These are phyloP conservation scores for Leuciscus waleckii DNA, from an alignment of 2,797 vertebrate genomes.

Conservation along the genomic window DNA sequence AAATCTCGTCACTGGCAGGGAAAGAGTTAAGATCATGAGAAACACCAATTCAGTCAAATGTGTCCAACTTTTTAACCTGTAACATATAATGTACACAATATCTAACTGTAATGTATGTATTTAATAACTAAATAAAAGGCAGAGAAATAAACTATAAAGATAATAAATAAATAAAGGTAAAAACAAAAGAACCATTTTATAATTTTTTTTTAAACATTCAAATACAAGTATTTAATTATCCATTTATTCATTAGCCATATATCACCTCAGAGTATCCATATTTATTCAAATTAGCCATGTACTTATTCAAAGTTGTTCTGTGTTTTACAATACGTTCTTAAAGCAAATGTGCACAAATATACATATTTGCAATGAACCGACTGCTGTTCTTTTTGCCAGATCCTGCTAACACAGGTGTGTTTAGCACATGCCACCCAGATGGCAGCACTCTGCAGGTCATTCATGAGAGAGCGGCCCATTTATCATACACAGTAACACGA, in stretches of 20 bases:
- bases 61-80: background rate
- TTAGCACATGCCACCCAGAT: slow-evolving; percentile 52
- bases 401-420: slow-evolving; percentile 21
- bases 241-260: background rate
- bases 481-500: slow-evolving; percentile 17
- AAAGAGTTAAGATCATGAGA: too few relatives aligned
- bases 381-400: slow-evolving; percentile 2
- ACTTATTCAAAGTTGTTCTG: background rate
- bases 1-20: too few relatives aligned
- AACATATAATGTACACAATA: background rate
- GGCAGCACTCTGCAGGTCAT: slow-evolving; percentile 38
- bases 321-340: background rate
- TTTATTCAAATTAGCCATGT: background rate
- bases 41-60: too few relatives aligned
- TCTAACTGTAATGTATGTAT: background rate
- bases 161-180: background rate
- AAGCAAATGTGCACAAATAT: background rate
- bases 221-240: background rate
- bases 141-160: background rate
- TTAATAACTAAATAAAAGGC: background rate
- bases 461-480: slow-evolving; percentile 24
- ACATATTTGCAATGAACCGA: background rate
- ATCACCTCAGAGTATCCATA: background rate
- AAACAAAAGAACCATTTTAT: background rate
- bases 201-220: background rate